These are phyloP conservation scores for Muntiacus muntjak DNA, from an alignment of 2,113 vertebrate genomes.

Conservation along the genomic window DNA sequence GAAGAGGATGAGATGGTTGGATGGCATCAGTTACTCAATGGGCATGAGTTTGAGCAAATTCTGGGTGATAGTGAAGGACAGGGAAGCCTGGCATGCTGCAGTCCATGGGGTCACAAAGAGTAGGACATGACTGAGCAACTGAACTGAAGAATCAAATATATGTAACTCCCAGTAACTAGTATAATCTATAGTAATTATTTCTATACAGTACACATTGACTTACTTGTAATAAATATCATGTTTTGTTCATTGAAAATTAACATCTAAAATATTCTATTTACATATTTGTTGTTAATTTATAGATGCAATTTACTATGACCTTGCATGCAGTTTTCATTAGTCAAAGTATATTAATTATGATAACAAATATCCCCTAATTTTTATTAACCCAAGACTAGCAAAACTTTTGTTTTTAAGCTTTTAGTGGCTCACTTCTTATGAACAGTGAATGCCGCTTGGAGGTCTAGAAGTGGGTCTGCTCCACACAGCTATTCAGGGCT, in stretches of 20 bases:
- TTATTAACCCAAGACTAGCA: background rate
- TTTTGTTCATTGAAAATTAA: background rate
- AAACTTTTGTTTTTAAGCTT: background rate
- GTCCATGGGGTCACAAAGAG: background rate
- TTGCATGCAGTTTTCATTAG: conserved; percentile 21
- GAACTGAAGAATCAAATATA: conserved; percentile 5
- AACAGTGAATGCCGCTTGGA: background rate
- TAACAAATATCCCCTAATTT: background rate
- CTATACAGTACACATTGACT: background rate
- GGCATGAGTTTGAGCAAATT: background rate
- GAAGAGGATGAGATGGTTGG: background rate
- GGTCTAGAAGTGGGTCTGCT: rapidly evolving
- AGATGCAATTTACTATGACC: background rate
- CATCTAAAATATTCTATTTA: conserved; percentile 5
- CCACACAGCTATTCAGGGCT: background rate
- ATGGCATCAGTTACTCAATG: background rate
- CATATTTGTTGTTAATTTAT: background rate
- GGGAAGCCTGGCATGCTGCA: background rate
- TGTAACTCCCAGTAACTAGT: background rate
- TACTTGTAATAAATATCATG: background rate
- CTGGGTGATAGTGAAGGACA: background rate
- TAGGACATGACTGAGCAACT: background rate
- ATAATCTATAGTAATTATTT: conserved; percentile 13
- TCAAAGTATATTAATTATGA: background rate
- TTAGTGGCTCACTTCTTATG: background rate